Evolutionary conservation across 2,888 invertebrate genomes (phyloP), one percentile per base, ranked within the genome.

Genomic region (Phengaris alcon): DNA sequence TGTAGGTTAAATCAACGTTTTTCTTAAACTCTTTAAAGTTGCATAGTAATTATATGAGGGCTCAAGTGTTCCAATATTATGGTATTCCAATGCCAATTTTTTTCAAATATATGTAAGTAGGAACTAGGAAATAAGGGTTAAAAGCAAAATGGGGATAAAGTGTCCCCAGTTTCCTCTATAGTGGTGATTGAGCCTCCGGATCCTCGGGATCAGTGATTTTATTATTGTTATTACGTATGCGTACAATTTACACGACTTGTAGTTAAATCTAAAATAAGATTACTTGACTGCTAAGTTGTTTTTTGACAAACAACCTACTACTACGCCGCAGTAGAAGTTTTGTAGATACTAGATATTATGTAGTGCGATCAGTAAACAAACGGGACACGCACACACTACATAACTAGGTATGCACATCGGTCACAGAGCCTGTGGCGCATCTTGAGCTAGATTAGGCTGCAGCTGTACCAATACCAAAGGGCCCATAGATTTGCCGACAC

Each of bases 401-500:
- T 6, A 54, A 12, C 54, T 15, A 57, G 15, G 75, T 68, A 69
- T 55, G 69, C 15, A 75, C 4, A 22, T 75, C 70, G 75, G 75
- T 69, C 57, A 69, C 22, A 55, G 55, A 55, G 68, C 54, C 55
- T 48, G 68, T 69, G 55, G 68, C 52, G 15, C 54, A 57, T 69
- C 69, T 70, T 46, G 69, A 69, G 68, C 69, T 75, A 70, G 80
- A 78, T 77, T 76, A 75, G 73, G 78, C 73, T 77, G 77, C 22
- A 22, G 22, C 22, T 22, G 0, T 22, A 22, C 22, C 77, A 78
- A 81, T 78, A 80, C 78, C 77, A 78, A 81, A 79, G 80, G 79
- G 82, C 51, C 77, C 73, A 75, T 55, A 48, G 74, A 76, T 76
- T 74, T 82, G 88, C 87, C 84, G 87, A 85, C 82, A 81, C 83